Percentiles rank a stretch among this genome's conserved stretches.
Evolutionary conservation across 2,888 invertebrate species (phyloP).

Genomic region (Penaeus monodon): DNA sequence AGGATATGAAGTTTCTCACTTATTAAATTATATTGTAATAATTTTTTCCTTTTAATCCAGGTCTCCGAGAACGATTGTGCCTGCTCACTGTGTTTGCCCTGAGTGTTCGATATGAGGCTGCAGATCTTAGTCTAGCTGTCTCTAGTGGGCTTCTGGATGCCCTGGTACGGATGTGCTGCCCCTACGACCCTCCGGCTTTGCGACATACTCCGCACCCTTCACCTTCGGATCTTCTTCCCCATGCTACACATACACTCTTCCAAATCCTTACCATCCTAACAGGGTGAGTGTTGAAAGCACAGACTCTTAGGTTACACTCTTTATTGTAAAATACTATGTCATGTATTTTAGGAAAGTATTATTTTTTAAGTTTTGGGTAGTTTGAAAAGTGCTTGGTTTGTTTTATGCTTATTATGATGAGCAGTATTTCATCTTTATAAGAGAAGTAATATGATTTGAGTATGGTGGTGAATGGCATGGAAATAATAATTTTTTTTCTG

Average conservation of each 20-base stretch:
- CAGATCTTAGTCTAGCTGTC: constrained; percentile 75
- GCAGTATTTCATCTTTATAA: no score
- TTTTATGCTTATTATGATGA: no score
- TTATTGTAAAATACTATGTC: background rate
- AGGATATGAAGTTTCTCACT: no score
- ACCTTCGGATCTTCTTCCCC: constrained; percentile 58
- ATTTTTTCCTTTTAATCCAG: constrained; percentile 62
- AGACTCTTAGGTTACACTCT: background rate
- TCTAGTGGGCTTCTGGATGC: constrained; percentile 73
- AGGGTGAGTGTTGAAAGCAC: constrained; percentile 45
- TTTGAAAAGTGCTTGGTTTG: no score
- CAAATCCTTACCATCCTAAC: constrained; percentile 63
- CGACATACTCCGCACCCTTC: constrained; percentile 62
- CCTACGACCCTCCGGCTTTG: constrained; percentile 55
- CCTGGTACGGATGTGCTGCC: constrained; percentile 70
- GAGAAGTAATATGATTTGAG: background rate
- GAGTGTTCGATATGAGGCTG: constrained; percentile 74
- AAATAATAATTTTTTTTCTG: constrained; percentile 32
- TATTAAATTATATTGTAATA: no score
- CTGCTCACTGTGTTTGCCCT: constrained; percentile 74
- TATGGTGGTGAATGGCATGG: background rate
- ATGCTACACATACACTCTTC: constrained; percentile 60
- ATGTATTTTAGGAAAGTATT: background rate
- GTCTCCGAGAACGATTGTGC: constrained; percentile 70
- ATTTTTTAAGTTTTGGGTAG: background rate